Percentiles rank a stretch among this genome's conserved stretches.
These are phyloP conservation scores for Blomia tropicalis DNA, from an alignment of 2,888 invertebrate species.

Conservation along the genomic window DNA sequence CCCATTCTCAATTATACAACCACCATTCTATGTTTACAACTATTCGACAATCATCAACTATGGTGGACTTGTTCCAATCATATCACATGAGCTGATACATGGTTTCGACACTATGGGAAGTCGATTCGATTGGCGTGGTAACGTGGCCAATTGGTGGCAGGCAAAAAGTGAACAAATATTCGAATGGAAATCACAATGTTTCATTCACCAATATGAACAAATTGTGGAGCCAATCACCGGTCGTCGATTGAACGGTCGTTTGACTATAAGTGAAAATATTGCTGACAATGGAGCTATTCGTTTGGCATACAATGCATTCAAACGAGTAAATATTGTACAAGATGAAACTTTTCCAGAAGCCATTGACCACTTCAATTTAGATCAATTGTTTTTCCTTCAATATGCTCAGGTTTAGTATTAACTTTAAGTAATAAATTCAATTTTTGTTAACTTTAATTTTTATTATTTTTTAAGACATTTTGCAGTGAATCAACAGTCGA, in stretches of 20 bases:
- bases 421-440: neutral
- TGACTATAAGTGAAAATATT: neutral
- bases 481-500: neutral
- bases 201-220: neutral
- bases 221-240: neutral
- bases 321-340: no score
- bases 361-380: neutral
- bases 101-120: neutral
- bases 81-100: neutral
- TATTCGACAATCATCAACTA: neutral
- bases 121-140: neutral
- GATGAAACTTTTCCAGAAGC: no score
- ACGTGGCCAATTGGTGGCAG: neutral
- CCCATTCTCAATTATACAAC: neutral
- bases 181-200: neutral
- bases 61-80: neutral
- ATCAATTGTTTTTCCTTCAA: neutral
- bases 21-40: neutral
- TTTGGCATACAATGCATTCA: neutral
- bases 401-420: neutral
- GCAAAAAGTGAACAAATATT: neutral
- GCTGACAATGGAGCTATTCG: neutral
- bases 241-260: neutral
- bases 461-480: neutral
- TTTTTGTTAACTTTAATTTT: neutral